Evolutionary conservation across 2,113 vertebrate species (phyloP).

Genomic region (Rattus norvegicus): DNA sequence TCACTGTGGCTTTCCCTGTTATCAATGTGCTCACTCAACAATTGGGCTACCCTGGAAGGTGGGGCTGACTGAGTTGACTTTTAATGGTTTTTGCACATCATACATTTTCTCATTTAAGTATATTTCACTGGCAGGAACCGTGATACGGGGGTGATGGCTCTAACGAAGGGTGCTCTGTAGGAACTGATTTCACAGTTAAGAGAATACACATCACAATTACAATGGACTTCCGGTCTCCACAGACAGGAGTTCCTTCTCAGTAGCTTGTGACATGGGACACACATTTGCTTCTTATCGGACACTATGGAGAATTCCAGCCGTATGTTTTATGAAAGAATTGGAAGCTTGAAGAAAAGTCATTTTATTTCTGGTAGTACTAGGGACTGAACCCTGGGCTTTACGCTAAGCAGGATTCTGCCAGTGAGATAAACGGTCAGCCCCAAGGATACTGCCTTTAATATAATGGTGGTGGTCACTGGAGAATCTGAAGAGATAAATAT

Average conservation of each 20-base stretch:
- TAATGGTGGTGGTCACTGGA: not conserved
- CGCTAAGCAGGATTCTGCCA: not conserved
- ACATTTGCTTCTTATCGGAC: not conserved
- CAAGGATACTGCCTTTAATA: slow-evolving; percentile 2
- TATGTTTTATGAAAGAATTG: slow-evolving; percentile 6
- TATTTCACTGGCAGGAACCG: slow-evolving; percentile 30
- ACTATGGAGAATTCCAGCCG: not conserved
- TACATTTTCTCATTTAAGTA: slow-evolving; percentile 35
- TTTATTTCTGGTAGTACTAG: not conserved
- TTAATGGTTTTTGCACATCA: not conserved
- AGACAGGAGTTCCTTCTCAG: slow-evolving; percentile 23
- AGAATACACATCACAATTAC: not conserved
- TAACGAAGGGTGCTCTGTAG: slow-evolving; percentile 6
- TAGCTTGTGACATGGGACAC: not conserved
- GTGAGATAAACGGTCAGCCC: too few relatives aligned
- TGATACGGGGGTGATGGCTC: not conserved
- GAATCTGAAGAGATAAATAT: slow-evolving; percentile 42
- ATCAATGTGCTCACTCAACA: not conserved
- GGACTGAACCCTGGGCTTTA: not conserved
- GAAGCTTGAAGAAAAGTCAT: slow-evolving; percentile 19
- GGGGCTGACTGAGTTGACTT: slow-evolving; percentile 1
- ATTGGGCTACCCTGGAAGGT: slow-evolving; percentile 8
- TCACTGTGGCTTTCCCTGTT: slow-evolving; percentile 44
- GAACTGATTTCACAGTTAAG: slow-evolving; percentile 25
- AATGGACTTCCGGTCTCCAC: not conserved